Base-by-base conservation (phyloP, 2,888 invertebrate species). In the Netelia fuscicornis region DNA sequence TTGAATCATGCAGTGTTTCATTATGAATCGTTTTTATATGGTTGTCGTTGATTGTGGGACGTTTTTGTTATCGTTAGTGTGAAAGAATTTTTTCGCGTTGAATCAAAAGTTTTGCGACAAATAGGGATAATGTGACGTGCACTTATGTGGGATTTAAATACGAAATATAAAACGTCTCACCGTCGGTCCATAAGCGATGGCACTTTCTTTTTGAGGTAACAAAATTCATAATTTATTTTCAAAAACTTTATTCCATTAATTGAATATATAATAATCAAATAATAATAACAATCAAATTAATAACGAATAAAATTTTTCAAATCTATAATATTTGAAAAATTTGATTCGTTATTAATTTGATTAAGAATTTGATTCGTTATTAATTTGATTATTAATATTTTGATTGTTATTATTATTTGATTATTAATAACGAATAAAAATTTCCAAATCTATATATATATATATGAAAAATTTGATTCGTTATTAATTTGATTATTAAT, bases 141-240 rank as follows among this genome's bases (percentile, higher is more conserved):
- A 20, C 48, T 48, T 67, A 44, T 65, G 25, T 17, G 58, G 79
- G 56, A 72, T 72, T 65, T 44, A 3, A 25, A 64, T 56, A 3
- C 42, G 70, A 62, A 20, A 37, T 52, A 62, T 71, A 13, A 37
- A 37, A 37, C 20, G 13, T 20, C 56, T 58, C 23, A 20, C 42
- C 20, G 11, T 71, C 2, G 20, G 2, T 44, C 11, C 8, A 20
- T 56, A 13, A 0, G 30, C 11, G 25, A 62, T 30, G 13, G 9
- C 17, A 17, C 0, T n/a, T 54, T 70, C 30, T 0, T 1, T 44
- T 72, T 60, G 6, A 71, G 48, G 58, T 60, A 83, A 65, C 37
- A 77, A 83, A 48, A 44, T 11, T 48, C 2, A 13, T 3, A 48
- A 13, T 48, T 48, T 13, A 48, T 48, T 11, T 37, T 5, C 1